These are phyloP conservation scores for Diloba caeruleocephala DNA, from an alignment of 2,888 invertebrate species.

Conservation along the genomic window DNA sequence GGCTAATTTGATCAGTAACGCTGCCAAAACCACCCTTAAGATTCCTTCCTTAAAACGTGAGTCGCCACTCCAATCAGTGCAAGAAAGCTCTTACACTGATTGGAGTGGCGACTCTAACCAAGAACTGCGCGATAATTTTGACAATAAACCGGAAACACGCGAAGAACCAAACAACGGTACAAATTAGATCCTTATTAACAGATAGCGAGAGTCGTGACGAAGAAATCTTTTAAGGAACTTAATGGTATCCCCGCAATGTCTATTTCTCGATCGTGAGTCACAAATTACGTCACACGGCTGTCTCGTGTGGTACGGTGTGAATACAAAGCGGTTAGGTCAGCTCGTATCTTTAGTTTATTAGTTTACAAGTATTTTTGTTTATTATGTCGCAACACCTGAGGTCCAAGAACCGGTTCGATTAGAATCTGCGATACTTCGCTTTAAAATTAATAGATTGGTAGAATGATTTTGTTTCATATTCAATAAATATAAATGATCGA, in stretches of 20 bases:
- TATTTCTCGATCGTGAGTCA: conserved; percentile 69
- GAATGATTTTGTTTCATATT: too few species aligned
- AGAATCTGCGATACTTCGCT: too few species aligned
- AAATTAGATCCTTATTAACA: conserved; percentile 32
- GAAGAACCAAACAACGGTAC: conserved; percentile 5
- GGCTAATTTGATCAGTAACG: too few species aligned
- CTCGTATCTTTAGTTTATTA: conserved; percentile 31
- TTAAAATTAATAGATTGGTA: too few species aligned
- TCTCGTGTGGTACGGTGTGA: conserved; percentile 49
- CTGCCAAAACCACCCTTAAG: too few species aligned
- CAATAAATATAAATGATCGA: neutral
- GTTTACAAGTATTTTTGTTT: conserved; percentile 30
- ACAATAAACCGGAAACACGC: neutral
- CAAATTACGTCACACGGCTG: conserved; percentile 60
- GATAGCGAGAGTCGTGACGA: conserved; percentile 44
- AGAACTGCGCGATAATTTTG: neutral
- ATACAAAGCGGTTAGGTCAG: conserved; percentile 41
- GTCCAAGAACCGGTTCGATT: conserved; percentile 11
- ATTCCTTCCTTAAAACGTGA: too few species aligned
- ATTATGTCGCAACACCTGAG: conserved; percentile 31
- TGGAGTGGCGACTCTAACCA: neutral
- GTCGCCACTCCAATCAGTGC: too few species aligned
- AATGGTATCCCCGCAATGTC: conserved; percentile 56
- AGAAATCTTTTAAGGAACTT: conserved; percentile 48
- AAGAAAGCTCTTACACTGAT: too few species aligned